Conservation (phyloP, 2,113 vertebrate species). For the Gasterosteus nipponicus region DNA sequence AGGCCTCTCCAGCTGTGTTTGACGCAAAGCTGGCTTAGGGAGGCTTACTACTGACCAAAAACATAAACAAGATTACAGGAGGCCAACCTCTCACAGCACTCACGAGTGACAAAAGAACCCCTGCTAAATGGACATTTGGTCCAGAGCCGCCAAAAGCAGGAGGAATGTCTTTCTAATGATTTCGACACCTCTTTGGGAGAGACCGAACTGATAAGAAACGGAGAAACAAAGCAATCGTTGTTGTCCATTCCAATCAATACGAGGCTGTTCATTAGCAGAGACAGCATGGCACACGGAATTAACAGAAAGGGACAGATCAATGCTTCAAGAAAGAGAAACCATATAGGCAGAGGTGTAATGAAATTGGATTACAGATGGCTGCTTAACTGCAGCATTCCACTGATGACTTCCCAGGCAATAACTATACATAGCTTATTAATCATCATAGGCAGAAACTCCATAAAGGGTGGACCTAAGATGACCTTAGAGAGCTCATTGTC, state of each 20-base stretch:
- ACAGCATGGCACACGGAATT: slow-evolving; percentile 31
- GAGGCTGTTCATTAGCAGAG: slow-evolving; percentile 53
- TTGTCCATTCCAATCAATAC: slow-evolving; percentile 59
- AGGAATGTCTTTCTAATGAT: neutral
- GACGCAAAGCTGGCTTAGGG: slow-evolving; percentile 73
- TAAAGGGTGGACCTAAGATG: slow-evolving; percentile 59
- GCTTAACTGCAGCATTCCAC: slow-evolving; percentile 55
- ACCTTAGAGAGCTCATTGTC: slow-evolving; percentile 66
- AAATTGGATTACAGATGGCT: slow-evolving; percentile 55
- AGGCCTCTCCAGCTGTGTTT: slow-evolving; percentile 75
- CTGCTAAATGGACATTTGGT: slow-evolving; percentile 55
- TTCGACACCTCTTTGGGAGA: neutral
- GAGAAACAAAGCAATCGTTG: slow-evolving; percentile 56
- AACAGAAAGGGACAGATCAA: slow-evolving; percentile 44
- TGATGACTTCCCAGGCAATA: slow-evolving; percentile 61
- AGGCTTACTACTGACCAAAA: slow-evolving; percentile 70
- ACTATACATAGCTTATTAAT: slow-evolving; percentile 73
- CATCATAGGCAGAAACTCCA: slow-evolving; percentile 74
- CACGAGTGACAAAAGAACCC: slow-evolving; percentile 53
- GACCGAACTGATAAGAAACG: slow-evolving; percentile 25
- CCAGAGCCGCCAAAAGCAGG: slow-evolving; percentile 13
- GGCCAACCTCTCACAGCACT: slow-evolving; percentile 58
- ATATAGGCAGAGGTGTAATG: slow-evolving; percentile 36
- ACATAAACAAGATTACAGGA: slow-evolving; percentile 74
- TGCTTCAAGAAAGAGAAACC: slow-evolving; percentile 30